Evolutionary conservation across 2,113 vertebrate species (phyloP), one percentile per base, ranked within the genome.

Genomic region (Choloepus hoffmanni): DNA sequence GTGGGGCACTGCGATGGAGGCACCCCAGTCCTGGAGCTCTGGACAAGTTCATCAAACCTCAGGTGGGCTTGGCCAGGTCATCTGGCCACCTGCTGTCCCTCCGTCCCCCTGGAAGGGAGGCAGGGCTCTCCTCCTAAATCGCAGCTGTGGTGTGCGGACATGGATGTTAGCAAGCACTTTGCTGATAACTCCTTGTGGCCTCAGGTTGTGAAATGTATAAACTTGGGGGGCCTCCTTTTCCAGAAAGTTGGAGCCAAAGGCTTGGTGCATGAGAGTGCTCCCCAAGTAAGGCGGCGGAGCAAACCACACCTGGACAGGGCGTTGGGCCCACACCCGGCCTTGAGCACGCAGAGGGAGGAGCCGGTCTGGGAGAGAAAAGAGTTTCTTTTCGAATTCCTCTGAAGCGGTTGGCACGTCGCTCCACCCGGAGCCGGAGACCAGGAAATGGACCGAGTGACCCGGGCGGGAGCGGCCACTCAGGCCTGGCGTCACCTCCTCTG

Each of bases 401-500:
- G 26, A 60, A 55, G 19, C 1, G 9, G 3, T 3, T 19, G 58
- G 15, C 21, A 1, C 2, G 43, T 28, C 26, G 24, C 67, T 53
- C 73, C 23, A 2, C 60, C 40, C 9, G 16, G 58, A 60, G 58
- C 21, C n/a, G 1, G 45, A 26, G 55, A 19, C 26, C 3, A 77
- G 60, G 60, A 63, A 16, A 14, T 0, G 43, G 77, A 7, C 76
- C 5, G 0, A 8, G 15, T 12, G 78, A 11, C 11, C 19, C 18
- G 0, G 1, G 0, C 11, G 40, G 36, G 82, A 33, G 0, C 30
- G 13, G 0, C 60, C 55, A 26, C 26, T 13, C 2, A 0, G 13
- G 65, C 24, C 62, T 13, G 1, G 16, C 8, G 81, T 36, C 5
- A 15, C 30, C 12, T 5, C 14, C 0, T 28, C 9, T 24, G n/a